Evolutionary conservation across 2,888 invertebrate species (phyloP), one percentile per base, ranked within the genome.

Genomic region (Cetonia aurata): DNA sequence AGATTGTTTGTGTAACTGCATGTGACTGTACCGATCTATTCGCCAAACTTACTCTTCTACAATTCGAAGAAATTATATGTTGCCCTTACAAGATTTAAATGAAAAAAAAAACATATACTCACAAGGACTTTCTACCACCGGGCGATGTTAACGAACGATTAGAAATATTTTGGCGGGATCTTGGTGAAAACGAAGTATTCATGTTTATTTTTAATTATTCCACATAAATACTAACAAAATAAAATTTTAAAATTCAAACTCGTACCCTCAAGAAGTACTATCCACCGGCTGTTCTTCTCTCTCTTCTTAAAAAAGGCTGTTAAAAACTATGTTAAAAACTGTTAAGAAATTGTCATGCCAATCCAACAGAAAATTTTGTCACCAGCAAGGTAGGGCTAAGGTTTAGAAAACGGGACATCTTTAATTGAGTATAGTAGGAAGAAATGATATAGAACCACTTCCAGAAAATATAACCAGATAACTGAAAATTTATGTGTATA

Each of bases 1-100:
- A 90, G 52, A 96, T 89, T 6, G 95, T 87, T 84, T 94, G 92
- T 15, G 65, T 71, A 12, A 92, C 89, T 0, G 37, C 8, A 37
- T 37, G 37, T 37, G 91, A 89, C 77, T 91, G 91, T 71, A 87
- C 88, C 0, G 90, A 89, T 72, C 89, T 87, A 25, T 88, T 89
- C 0, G 90, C 89, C 0, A 88, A 78, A 76, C 89, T 90, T 52
- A 86, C 83, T 53, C 87, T 85, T 42, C 88, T 88, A 73, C 70
- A 84, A 83, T 52, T 41, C 13, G 70, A 67, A 66, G 55, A 37
- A 15, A 55, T 46, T 25, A 44, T 13, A 56, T 13, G 42, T 17
- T 19, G 33, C 44, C 13, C 19, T 53, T 25, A 17, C 19, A 70
- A 31, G 10, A 6, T 1, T 6, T 4, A 9, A 37, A 37, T 10